phyloP scores from a whole-genome alignment of 2,113 vertebrate genomes.

The Hydropotes inermis region DNA sequence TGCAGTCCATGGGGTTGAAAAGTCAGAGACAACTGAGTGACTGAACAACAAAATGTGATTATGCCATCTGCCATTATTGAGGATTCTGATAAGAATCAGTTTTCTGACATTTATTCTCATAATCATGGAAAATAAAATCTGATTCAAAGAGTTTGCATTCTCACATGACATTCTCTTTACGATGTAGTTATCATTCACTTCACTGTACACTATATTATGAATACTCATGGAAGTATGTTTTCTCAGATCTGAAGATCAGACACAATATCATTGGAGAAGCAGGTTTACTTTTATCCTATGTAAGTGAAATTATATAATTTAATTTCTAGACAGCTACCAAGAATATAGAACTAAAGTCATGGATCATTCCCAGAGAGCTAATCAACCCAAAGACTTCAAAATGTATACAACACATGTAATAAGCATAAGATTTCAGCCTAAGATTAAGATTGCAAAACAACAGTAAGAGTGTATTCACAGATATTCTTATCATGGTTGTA shows the following conservation, averaged over 20 bases:
- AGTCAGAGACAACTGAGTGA: fast-evolving
- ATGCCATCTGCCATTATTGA: background rate
- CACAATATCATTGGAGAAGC: background rate
- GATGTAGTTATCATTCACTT: background rate
- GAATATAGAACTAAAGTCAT: background rate
- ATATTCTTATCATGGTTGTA: background rate
- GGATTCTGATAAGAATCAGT: background rate
- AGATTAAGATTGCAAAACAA: background rate
- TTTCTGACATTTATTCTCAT: background rate
- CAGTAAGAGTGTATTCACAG: background rate
- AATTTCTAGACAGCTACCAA: background rate
- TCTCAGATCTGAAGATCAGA: background rate
- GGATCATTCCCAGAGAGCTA: background rate
- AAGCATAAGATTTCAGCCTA: background rate
- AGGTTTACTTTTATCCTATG: background rate
- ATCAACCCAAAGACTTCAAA: background rate
- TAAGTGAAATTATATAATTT: background rate
- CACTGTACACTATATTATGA: background rate
- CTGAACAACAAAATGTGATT: background rate
- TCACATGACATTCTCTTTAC: background rate
- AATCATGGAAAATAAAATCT: background rate
- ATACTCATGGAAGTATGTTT: background rate
- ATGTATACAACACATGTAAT: too few relatives aligned
- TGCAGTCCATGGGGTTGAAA: background rate
- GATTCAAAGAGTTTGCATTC: background rate